Evolutionary conservation across 2,888 invertebrate species (phyloP), one percentile per base, ranked within the genome.

Genomic region (Trissolcus brochymenae): DNA sequence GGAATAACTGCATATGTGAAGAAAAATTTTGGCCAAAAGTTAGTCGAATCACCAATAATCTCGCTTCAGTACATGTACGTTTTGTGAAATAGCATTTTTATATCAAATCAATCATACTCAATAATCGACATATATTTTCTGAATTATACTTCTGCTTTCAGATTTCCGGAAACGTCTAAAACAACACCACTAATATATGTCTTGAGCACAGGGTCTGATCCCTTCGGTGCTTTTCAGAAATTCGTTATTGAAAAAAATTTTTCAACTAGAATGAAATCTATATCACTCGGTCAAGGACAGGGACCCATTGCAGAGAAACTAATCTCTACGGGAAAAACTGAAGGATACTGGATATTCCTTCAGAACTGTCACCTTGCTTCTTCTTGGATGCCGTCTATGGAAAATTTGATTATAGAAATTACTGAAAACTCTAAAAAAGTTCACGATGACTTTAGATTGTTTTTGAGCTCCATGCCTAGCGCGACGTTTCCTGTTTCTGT

Each of bases 321-420:
- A 90, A 94, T 98, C 49, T 92, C 91, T 19, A 90, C 90, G 62
- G 97, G 95, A 1, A 91, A 92, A 81, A 90, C 90, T 1, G 91
- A 92, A 64, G 98, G 98, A 0, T 93, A 95, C 79, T 98, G 98
- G 98, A 93, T 98, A 6, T 95, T 97, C 87, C 90, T 90, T n/a
- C 92, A 96, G 92, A 98, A 98, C 87, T 97, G 97, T 83, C 98
- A 98, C 87, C 91, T 98, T 84, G 97, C 97, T 3, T 95, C 96
- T 0, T 96, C 96, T 0, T 98, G 98, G 97, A 96, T 98, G 96
- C 90, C 94, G 17, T 90, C 91, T 1, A 91, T 98, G 90, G 97
- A 98, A 88, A 90, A 93, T 76, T 92, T 96, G 35, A 94, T 97
- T 21, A 92, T 94, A 55, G 92, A 92, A 79, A 92, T 97, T 59